phyloP scores from a whole-genome alignment of 2,797 vertebrate genomes.

The Microtus agrestis region DNA sequence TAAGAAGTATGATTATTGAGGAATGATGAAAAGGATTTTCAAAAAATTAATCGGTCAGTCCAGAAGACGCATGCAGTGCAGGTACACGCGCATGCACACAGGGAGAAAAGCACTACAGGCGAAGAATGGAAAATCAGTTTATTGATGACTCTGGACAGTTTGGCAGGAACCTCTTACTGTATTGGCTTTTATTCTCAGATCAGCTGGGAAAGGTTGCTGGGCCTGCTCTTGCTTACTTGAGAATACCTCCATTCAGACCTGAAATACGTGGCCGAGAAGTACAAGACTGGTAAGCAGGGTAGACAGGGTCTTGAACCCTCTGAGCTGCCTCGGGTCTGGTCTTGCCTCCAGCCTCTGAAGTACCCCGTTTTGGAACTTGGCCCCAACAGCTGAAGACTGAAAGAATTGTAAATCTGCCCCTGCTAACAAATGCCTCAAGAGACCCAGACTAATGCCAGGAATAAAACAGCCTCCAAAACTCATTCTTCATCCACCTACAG shows the following conservation, averaged over 20 bases:
- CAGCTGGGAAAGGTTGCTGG: neutral
- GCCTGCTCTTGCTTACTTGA: neutral
- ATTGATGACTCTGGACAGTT: neutral
- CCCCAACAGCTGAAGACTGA: fast-evolving
- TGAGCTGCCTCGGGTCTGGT: neutral
- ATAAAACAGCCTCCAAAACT: neutral
- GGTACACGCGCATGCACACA: fast-evolving
- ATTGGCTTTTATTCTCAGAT: neutral
- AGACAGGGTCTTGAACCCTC: neutral
- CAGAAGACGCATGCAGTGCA: neutral
- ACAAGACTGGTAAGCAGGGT: neutral
- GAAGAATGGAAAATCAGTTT: neutral
- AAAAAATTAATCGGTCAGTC: neutral
- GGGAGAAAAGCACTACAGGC: neutral
- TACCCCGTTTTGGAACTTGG: fast-evolving
- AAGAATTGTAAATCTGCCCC: neutral
- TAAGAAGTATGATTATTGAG: neutral
- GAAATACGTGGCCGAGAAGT: neutral
- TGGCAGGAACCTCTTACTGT: neutral
- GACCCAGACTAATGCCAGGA: neutral
- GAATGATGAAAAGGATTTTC: neutral
- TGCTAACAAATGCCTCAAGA: neutral
- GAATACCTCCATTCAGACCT: neutral
- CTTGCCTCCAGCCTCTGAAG: neutral
- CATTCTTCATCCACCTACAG: neutral